phyloP scores from a whole-genome alignment of 2,113 vertebrate species.

The Elaphurus davidianus region DNA sequence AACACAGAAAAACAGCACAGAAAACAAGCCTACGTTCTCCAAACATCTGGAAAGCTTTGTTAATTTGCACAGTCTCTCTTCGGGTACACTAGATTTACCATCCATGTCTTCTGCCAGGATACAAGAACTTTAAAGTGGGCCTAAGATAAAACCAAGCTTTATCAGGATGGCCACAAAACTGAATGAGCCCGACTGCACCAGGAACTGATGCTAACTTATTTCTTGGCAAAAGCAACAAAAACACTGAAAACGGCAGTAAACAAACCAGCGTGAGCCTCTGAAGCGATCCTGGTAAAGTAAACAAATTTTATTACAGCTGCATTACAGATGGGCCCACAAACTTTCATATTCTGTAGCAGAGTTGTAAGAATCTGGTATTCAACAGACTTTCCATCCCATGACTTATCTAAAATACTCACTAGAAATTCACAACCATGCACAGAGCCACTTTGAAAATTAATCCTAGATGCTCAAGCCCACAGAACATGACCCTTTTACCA shows the following conservation, averaged over 20 bases:
- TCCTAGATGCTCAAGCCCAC: background rate
- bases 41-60: conserved; percentile 32
- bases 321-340: conserved; percentile 59
- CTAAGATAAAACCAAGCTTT: background rate
- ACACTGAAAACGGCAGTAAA: conserved; percentile 53
- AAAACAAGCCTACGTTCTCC: conserved; percentile 7
- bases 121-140: background rate
- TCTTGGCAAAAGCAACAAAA: background rate
- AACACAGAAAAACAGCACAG: background rate
- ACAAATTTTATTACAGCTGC: conserved; percentile 58
- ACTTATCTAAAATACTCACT: conserved; percentile 32
- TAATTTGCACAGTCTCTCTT: background rate
- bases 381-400: conserved; percentile 15
- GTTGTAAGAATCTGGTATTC: conserved; percentile 46
- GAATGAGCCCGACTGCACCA: conserved; percentile 15
- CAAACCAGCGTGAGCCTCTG: conserved; percentile 25
- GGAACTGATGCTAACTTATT: conserved; percentile 12
- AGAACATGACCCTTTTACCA: background rate
- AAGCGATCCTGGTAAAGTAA: conserved; percentile 33
- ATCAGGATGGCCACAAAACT: background rate
- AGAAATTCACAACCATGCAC: background rate
- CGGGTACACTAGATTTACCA: background rate
- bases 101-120: background rate
- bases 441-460: background rate
- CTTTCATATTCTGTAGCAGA: background rate